phyloP scores from a whole-genome alignment of 1,140 invertebrate species.

The Antheraea mylitta region DNA sequence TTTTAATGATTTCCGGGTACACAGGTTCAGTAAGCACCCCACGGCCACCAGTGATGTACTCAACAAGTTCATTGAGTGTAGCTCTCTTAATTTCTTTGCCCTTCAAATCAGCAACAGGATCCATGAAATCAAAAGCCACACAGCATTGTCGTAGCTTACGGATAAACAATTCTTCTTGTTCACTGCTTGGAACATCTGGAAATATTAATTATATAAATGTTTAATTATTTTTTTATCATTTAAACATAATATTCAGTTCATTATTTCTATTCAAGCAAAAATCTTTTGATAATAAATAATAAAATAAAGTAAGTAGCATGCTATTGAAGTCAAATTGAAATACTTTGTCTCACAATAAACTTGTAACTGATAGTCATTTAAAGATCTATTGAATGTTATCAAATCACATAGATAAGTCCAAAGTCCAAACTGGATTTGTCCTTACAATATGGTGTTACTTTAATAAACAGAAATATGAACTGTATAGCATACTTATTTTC shows the following conservation, averaged over 20 bases:
- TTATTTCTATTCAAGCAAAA: not conserved
- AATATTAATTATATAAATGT: constrained; percentile 15
- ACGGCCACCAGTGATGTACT: constrained; percentile 96
- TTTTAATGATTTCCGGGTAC: constrained; percentile 98
- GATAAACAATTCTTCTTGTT: constrained; percentile 98
- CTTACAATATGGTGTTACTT: too few relatives aligned
- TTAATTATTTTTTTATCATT: not conserved
- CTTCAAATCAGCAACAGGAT: constrained; percentile 98
- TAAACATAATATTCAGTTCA: not conserved
- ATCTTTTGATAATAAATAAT: too few relatives aligned
- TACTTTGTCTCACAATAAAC: not conserved
- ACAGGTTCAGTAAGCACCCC: constrained; percentile 98
- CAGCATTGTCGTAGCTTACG: constrained; percentile 99
- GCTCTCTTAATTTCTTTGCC: constrained; percentile 99
- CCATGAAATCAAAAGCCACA: constrained; percentile 99
- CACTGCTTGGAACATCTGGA: constrained; percentile 93
- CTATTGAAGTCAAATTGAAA: not conserved
- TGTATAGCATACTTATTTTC: too few relatives aligned
- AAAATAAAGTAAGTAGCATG: too few relatives aligned
- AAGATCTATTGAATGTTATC: not conserved
- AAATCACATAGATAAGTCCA: not conserved
- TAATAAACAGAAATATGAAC: too few relatives aligned
- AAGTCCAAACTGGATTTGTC: not conserved
- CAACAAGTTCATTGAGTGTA: constrained; percentile 98
- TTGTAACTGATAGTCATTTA: not conserved